A percentile compares a stretch with the other conserved stretches of the same genome.
Conservation (phyloP, 2,113 vertebrate species). For the Psittacara wagleri region DNA sequence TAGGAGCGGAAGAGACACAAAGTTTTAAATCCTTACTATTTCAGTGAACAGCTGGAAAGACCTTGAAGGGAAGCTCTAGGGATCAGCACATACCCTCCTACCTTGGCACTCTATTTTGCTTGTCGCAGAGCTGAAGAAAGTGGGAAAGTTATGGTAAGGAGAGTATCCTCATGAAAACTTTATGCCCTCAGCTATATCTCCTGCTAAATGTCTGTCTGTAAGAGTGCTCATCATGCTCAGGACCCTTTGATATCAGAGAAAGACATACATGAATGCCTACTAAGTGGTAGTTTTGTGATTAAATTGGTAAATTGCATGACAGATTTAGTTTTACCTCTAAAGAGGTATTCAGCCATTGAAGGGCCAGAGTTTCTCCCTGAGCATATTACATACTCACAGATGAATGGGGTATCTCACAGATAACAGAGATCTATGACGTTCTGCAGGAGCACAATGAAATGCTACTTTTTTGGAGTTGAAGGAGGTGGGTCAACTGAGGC, state of each 20-base stretch:
- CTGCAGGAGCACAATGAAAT: background rate
- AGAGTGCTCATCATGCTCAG: background rate
- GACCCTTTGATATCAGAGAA: background rate
- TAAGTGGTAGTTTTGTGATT: background rate
- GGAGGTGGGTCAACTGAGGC: background rate
- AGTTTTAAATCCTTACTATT: background rate
- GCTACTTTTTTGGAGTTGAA: background rate
- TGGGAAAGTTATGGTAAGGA: fast-evolving
- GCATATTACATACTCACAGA: background rate
- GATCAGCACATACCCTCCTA: background rate
- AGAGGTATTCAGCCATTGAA: background rate
- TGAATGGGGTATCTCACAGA: background rate
- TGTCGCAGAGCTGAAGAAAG: background rate
- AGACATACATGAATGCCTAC: background rate
- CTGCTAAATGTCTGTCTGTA: background rate
- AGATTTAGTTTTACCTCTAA: background rate
- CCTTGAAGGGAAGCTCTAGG: background rate
- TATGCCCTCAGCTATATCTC: background rate
- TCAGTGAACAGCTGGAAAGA: background rate
- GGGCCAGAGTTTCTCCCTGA: background rate
- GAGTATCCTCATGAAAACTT: background rate
- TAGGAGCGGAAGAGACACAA: background rate
- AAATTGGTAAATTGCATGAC: background rate
- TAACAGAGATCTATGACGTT: background rate
- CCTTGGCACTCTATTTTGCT: background rate